These are phyloP conservation scores for Cryptotis parvus DNA, from an alignment of 2,113 vertebrate species.

Conservation along the genomic window DNA sequence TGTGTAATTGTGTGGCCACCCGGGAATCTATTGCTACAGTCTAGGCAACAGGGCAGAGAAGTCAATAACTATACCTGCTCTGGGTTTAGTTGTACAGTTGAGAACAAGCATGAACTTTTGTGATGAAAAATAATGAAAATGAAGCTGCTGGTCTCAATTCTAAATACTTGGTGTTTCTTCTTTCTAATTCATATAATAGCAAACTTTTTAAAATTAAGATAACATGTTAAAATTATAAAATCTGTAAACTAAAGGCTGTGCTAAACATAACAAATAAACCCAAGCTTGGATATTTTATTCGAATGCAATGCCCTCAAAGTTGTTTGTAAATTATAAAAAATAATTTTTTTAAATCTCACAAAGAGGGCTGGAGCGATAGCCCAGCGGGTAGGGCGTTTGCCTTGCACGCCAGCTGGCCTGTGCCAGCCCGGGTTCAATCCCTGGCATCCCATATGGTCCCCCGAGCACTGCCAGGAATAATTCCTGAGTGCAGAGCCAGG, in stretches of 20 bases:
- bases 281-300: conserved; percentile 40
- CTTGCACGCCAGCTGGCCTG: no score
- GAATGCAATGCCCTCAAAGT: conserved; percentile 9
- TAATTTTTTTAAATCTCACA: no score
- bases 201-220: conserved; percentile 52
- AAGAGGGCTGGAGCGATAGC: neutral
- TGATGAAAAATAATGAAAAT: conserved; percentile 42
- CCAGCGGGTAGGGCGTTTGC: no score
- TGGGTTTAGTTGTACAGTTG: conserved; percentile 19
- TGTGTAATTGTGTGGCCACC: conserved; percentile 33
- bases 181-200: neutral
- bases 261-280: conserved; percentile 55
- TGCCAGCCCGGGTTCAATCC: no score
- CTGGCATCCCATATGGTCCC: no score
- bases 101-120: neutral
- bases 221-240: conserved; percentile 28
- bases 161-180: conserved; percentile 11
- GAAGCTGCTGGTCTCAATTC: conserved; percentile 40
- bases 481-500: no score
- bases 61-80: conserved; percentile 57
- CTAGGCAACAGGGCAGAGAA: conserved; percentile 53
- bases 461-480: no score
- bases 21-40: conserved; percentile 71
- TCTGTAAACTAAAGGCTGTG: conserved; percentile 2
- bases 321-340: conserved; percentile 54